Base-by-base conservation (phyloP, 2,113 vertebrate genomes). In the Mohoua ochrocephala region DNA sequence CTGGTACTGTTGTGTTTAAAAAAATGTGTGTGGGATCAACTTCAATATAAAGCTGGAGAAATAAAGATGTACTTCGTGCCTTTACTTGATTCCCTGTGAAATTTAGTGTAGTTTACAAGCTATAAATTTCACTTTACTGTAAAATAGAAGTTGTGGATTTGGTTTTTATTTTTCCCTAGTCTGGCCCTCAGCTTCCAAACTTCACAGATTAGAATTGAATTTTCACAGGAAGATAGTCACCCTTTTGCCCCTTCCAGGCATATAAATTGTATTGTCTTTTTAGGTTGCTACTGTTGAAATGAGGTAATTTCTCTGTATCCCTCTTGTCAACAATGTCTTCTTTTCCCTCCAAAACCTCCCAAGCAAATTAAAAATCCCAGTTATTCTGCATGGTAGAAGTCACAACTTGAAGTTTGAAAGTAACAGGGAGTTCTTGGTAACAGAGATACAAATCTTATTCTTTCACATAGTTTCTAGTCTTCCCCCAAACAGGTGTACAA, bases 141-240 rank as follows among this genome's bases (percentile, higher is more conserved):
- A n/a, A 68, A 65, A 11, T 5, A 23, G 18, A 10, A 9, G 23
- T 39, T n/a, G 42, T 50, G 42, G 23, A 52, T 5, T 21, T 86
- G 2, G n/a, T 4, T 10, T 19, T 49, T 45, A 49, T n/a, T 8
- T 2, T 2, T 1, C 12, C 1, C 14, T 21, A 63, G 13, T 47
- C 15, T 74, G 30, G 10, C 20, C 24, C 24, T 80, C 13, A n/a
- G 47, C 33, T 91, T 79, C 28, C 8, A 63, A 13, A 15, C 7
- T 67, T 15, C 12, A 9, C 7, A 12, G 37, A 39, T 61, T 35
- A 37, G 9, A 24, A 37, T 16, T 61, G 28, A 37, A 12, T 87
- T 85, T 89, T 85, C 1, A 1, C 21, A 11, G 45, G 28, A 61
- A 8, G 2, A 6, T 45, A 74, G 37, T 69, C 22, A 45, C 21